These are phyloP conservation scores for Podarcis lilfordi DNA, from an alignment of 2,797 vertebrate species.

Conservation along the genomic window DNA sequence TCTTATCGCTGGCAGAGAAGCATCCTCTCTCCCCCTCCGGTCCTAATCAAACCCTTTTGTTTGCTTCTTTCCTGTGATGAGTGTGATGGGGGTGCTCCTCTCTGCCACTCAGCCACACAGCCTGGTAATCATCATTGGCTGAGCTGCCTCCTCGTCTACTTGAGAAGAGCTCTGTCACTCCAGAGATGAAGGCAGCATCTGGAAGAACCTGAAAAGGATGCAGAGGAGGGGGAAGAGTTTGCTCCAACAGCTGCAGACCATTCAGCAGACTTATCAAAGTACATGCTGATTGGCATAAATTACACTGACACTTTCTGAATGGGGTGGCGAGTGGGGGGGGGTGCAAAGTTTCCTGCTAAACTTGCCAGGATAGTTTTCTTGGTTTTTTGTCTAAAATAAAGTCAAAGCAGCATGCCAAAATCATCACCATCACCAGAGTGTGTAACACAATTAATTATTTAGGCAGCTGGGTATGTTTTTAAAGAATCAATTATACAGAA, in stretches of 20 bases:
- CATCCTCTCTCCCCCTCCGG: slow-evolving; percentile 37
- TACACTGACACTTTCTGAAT: slow-evolving; percentile 50
- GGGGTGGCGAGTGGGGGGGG: background rate
- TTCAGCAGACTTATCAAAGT: slow-evolving; percentile 69
- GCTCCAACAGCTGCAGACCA: slow-evolving; percentile 69
- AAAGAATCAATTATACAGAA: background rate
- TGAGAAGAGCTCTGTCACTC: slow-evolving; percentile 34
- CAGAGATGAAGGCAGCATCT: slow-evolving; percentile 62
- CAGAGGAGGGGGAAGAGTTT: slow-evolving; percentile 33
- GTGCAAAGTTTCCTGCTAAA: slow-evolving; percentile 48
- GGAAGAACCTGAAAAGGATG: slow-evolving; percentile 65
- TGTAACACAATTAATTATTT: too few species aligned
- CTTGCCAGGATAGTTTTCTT: background rate
- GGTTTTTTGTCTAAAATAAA: too few species aligned
- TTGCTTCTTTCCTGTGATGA: slow-evolving; percentile 43
- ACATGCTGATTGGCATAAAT: slow-evolving; percentile 70
- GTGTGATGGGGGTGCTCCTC: slow-evolving; percentile 38
- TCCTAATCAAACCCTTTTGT: slow-evolving; percentile 69
- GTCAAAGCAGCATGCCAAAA: too few species aligned
- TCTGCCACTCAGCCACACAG: slow-evolving; percentile 41
- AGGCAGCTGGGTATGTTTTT: too few species aligned
- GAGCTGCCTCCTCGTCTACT: slow-evolving; percentile 11
- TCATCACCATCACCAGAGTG: too few species aligned
- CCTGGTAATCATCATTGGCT: slow-evolving; percentile 48
- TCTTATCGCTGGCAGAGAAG: slow-evolving; percentile 47